phyloP scores from a whole-genome alignment of 2,888 invertebrate species.

The Cactoblastis cactorum region DNA sequence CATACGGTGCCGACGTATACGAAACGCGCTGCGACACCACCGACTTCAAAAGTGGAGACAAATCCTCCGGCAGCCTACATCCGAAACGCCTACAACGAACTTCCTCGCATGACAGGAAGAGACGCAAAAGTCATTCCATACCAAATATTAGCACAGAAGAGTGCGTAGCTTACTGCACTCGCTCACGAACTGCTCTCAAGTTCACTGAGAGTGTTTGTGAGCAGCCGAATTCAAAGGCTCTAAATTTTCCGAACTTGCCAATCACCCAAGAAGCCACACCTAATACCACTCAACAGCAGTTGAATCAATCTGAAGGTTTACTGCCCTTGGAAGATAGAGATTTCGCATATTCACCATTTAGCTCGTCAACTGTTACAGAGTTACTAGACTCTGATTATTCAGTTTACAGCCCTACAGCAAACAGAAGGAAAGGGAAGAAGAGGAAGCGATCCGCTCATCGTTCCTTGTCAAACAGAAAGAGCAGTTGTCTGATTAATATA shows the following conservation, averaged over 20 bases:
- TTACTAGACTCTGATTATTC: constrained; percentile 72
- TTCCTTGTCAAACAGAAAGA: constrained; percentile 61
- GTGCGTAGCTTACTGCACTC: constrained; percentile 71
- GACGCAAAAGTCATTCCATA: constrained; percentile 49
- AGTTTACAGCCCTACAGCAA: constrained; percentile 69
- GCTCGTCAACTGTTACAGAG: constrained; percentile 72
- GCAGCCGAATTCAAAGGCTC: constrained; percentile 42
- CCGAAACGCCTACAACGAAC: constrained; percentile 58
- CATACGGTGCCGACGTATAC: constrained; percentile 77
- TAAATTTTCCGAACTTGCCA: constrained; percentile 37
- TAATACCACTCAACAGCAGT: constrained; percentile 37
- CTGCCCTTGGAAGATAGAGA: constrained; percentile 74
- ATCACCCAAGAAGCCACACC: constrained; percentile 44
- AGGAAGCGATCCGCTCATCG: constrained; percentile 67
- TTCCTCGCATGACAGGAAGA: constrained; percentile 69
- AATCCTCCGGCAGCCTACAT: constrained; percentile 37
- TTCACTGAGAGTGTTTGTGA: constrained; percentile 67
- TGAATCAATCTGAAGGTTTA: constrained; percentile 58
- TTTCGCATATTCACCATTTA: constrained; percentile 73
- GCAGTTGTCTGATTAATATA: constrained; percentile 51
- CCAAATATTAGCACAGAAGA: constrained; percentile 52
- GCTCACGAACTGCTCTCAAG: constrained; percentile 72
- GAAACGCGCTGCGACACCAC: constrained; percentile 67
- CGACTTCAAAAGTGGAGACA: constrained; percentile 59
- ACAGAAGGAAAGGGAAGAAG: constrained; percentile 66